Conservation (phyloP, 2,888 invertebrate species). For the Tenthredo amoena region DNA sequence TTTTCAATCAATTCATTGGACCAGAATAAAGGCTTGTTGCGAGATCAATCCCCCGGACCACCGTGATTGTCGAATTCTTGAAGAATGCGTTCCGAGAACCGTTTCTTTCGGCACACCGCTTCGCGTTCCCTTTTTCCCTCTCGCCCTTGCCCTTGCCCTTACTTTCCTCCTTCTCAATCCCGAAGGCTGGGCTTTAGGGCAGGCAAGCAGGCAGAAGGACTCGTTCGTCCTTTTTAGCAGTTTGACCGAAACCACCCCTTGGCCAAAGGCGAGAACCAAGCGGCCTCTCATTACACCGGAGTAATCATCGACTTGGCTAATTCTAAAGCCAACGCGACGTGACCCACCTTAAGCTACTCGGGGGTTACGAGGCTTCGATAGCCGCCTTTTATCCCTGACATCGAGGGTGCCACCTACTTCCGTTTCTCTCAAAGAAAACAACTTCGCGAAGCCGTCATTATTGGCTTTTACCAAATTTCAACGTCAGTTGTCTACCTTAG, state of each 20-base stretch:
- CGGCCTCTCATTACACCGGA: slow-evolving; percentile 63
- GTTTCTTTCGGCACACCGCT: slow-evolving; percentile 48
- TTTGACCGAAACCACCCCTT: slow-evolving; percentile 49
- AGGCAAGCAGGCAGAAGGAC: slow-evolving; percentile 55
- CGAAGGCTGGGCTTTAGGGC: slow-evolving; percentile 57
- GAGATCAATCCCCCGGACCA: slow-evolving; percentile 58
- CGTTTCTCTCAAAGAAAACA: slow-evolving; percentile 58
- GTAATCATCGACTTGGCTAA: slow-evolving; percentile 62
- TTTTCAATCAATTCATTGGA: slow-evolving; percentile 49
- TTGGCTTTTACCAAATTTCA: slow-evolving; percentile 61
- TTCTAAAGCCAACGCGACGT: slow-evolving; percentile 58
- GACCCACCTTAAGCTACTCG: slow-evolving; percentile 56
- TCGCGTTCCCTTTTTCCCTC: slow-evolving; percentile 18
- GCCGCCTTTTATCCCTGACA: slow-evolving; percentile 63
- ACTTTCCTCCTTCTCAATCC: slow-evolving; percentile 54
- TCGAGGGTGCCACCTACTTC: slow-evolving; percentile 64
- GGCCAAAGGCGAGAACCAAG: slow-evolving; percentile 48
- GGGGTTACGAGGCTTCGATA: slow-evolving; percentile 51
- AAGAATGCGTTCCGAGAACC: slow-evolving; percentile 58
- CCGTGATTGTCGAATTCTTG: slow-evolving; percentile 61
- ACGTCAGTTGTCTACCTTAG: slow-evolving; percentile 40
- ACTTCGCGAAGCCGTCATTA: slow-evolving; percentile 66
- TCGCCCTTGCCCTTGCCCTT: slow-evolving; percentile 12
- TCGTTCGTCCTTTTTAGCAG: slow-evolving; percentile 58
- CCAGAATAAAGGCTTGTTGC: slow-evolving; percentile 50